Conservation (phyloP, 2,888 invertebrate genomes). For the Epirrhoe alternata region DNA sequence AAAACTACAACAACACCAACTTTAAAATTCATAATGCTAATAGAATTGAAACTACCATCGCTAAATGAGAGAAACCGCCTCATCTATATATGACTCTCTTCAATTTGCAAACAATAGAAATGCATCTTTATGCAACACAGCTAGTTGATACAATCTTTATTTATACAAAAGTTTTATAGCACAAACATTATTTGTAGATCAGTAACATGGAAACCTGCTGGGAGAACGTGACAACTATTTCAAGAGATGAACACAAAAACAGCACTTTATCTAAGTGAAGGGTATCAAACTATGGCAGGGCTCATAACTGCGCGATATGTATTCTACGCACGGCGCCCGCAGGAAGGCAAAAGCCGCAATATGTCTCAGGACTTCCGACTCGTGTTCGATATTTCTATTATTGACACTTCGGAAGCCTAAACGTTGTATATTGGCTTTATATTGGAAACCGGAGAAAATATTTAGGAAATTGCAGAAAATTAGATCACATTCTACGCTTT, state of each 20-base stretch:
- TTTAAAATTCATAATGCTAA: slow-evolving; percentile 3
- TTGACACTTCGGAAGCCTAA: slow-evolving; percentile 58
- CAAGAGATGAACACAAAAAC: slow-evolving; percentile 60
- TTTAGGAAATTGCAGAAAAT: slow-evolving; percentile 38
- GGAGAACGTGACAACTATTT: slow-evolving; percentile 58
- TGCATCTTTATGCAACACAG: slow-evolving; percentile 41
- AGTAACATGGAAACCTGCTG: slow-evolving; percentile 45
- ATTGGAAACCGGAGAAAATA: slow-evolving; percentile 44
- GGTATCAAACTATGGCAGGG: slow-evolving; percentile 60
- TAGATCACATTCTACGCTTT: slow-evolving; percentile 23
- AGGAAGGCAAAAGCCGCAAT: slow-evolving; percentile 78
- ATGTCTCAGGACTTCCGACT: slow-evolving; percentile 74
- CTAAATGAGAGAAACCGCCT: slow-evolving; percentile 31
- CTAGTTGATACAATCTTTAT: slow-evolving; percentile 37
- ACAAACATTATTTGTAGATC: slow-evolving; percentile 42
- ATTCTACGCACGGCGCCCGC: slow-evolving; percentile 65
- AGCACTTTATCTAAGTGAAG: slow-evolving; percentile 65
- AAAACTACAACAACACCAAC: slow-evolving; percentile 2
- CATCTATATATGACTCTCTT: slow-evolving; percentile 30
- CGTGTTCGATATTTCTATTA: slow-evolving; percentile 75
- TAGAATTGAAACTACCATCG: slow-evolving; percentile 12
- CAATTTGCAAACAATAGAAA: slow-evolving; percentile 44
- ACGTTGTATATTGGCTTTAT: slow-evolving; percentile 49
- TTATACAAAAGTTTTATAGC: slow-evolving; percentile 35
- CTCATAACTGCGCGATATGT: slow-evolving; percentile 63